A percentile compares a stretch with the other conserved stretches of the same genome.
phyloP scores from a whole-genome alignment of 2,797 vertebrate species.

The Gadopsis bispinosus region DNA sequence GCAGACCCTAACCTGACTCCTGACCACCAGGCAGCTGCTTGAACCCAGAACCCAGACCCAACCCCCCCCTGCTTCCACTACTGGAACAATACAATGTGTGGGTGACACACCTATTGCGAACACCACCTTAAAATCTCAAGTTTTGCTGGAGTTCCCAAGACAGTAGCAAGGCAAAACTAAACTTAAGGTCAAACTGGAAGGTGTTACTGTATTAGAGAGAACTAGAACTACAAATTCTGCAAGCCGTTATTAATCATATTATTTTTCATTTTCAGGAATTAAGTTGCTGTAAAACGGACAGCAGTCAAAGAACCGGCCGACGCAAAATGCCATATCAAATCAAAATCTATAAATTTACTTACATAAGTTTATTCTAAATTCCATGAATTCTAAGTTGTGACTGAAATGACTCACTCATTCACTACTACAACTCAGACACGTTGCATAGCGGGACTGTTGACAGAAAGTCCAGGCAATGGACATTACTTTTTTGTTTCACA shows the following conservation, averaged over 20 bases:
- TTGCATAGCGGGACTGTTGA: background rate
- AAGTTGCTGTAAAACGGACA: background rate
- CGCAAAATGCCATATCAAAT: background rate
- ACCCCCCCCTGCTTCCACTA: conserved; percentile 33
- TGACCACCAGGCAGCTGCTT: conserved; percentile 67
- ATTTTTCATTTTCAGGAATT: background rate
- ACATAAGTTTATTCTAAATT: too few relatives aligned
- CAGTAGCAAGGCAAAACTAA: conserved; percentile 14
- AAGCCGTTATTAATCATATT: background rate
- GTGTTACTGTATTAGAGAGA: background rate
- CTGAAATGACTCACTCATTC: background rate
- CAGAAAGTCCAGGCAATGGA: background rate
- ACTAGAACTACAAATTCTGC: background rate
- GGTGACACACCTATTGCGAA: conserved; percentile 25
- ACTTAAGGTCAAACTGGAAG: conserved; percentile 6
- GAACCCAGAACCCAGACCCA: conserved; percentile 66
- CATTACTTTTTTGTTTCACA: background rate
- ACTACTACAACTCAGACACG: background rate
- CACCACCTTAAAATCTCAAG: background rate
- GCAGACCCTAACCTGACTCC: conserved; percentile 84
- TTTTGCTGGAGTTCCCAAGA: conserved; percentile 6
- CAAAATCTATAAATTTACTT: background rate
- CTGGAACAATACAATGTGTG: conserved; percentile 32
- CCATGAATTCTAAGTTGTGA: background rate
- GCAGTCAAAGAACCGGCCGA: background rate